phyloP scores from a whole-genome alignment of 2,888 invertebrate species.

The Drosophila paramelanica region DNA sequence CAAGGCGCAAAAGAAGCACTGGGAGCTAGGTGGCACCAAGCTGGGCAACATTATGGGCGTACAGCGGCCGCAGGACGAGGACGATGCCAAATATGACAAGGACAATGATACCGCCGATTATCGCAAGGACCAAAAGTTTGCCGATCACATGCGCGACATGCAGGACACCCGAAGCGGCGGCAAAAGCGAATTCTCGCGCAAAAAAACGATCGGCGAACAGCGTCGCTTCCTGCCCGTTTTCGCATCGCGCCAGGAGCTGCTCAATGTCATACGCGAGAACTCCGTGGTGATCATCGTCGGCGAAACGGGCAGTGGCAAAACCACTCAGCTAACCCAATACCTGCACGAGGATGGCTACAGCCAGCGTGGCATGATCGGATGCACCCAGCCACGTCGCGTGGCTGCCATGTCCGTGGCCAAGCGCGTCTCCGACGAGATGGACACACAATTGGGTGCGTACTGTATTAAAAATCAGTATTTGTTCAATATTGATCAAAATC shows the following conservation, averaged over 20 bases:
- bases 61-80: conserved; percentile 91
- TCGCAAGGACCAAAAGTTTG: conserved; percentile 97
- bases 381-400: conserved; percentile 98
- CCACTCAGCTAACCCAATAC: conserved; percentile 98
- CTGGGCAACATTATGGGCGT: conserved; percentile 97
- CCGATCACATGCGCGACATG: conserved; percentile 93
- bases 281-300: conserved; percentile 97
- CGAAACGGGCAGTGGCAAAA: conserved; percentile 89
- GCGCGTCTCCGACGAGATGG: conserved; percentile 99
- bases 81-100: conserved; percentile 88
- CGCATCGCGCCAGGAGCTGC: conserved; percentile 95
- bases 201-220: conserved; percentile 93
- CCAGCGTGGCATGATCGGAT: conserved; percentile 96
- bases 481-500: background rate
- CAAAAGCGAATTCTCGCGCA: conserved; percentile 93
- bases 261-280: conserved; percentile 96
- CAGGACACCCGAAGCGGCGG: conserved; percentile 86
- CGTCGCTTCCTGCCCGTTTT: conserved; percentile 97
- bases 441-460: conserved; percentile 90
- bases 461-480: background rate
- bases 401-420: conserved; percentile 99
- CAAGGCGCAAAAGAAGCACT: conserved; percentile 99
- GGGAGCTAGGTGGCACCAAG: conserved; percentile 98
- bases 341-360: conserved; percentile 98
- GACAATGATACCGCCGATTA: conserved; percentile 92